Conservation (phyloP, 2,888 invertebrate genomes). For the Drosophila sordidapex region DNA sequence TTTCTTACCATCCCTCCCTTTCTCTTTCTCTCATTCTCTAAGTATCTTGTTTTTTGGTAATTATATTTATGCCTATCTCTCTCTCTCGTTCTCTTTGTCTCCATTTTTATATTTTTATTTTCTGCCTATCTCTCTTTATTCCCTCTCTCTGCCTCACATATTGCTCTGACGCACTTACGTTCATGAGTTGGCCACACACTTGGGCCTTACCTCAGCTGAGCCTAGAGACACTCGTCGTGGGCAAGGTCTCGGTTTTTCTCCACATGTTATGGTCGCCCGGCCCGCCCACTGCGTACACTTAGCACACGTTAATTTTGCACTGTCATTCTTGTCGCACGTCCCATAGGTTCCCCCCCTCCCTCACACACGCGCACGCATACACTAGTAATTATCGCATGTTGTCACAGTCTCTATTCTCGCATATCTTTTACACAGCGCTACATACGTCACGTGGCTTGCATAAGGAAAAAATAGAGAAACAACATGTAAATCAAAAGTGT, state of each 20-base stretch:
- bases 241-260: conserved; percentile 24
- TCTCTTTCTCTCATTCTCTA: background rate
- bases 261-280: background rate
- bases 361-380: background rate
- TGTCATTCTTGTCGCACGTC: conserved; percentile 20
- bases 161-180: conserved; percentile 23
- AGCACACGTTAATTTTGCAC: conserved; percentile 29
- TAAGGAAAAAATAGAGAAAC: conserved; percentile 28
- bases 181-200: conserved; percentile 36
- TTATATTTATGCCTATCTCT: background rate
- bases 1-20: background rate
- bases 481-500: conserved; percentile 35
- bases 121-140: background rate
- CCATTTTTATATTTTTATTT: background rate
- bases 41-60: background rate
- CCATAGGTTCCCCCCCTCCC: background rate
- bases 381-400: conserved; percentile 37
- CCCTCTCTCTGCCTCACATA: background rate
- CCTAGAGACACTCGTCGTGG: conserved; percentile 7
- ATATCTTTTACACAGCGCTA: conserved; percentile 39
- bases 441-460: conserved; percentile 61
- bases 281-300: conserved; percentile 7
- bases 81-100: background rate
- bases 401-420: conserved; percentile 23
- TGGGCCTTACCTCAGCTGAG: conserved; percentile 30